Conservation (phyloP, 2,888 invertebrate genomes). For the Melitaea athalia region DNA sequence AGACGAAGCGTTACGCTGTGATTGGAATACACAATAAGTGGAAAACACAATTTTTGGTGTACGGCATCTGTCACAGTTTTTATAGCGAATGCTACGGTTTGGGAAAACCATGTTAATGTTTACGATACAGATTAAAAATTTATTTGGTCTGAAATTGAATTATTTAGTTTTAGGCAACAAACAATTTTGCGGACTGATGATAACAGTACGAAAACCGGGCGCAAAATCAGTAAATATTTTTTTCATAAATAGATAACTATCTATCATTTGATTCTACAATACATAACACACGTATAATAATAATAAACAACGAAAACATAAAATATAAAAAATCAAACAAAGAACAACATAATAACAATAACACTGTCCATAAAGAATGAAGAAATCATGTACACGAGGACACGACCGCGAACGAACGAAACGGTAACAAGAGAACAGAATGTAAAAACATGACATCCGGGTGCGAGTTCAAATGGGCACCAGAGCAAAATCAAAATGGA, state of each 20-base stretch:
- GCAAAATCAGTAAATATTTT: background rate
- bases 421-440: constrained; percentile 63
- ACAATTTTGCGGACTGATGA: background rate
- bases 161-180: background rate
- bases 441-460: constrained; percentile 77
- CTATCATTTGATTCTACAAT: background rate
- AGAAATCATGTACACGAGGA: constrained; percentile 59
- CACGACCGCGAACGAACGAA: constrained; percentile 45
- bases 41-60: constrained; percentile 61
- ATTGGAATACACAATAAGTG: constrained; percentile 66
- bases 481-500: constrained; percentile 69
- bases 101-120: constrained; percentile 28
- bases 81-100: constrained; percentile 31
- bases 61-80: constrained; percentile 52
- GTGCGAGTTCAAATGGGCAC: constrained; percentile 73
- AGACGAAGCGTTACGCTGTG: constrained; percentile 48
- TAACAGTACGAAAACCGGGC: background rate
- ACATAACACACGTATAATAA: background rate
- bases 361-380: constrained; percentile 31
- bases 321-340: constrained; percentile 20
- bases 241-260: background rate
- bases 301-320: background rate
- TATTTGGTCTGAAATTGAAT: background rate
- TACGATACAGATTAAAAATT: background rate
- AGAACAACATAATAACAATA: constrained; percentile 55